Percentiles rank a stretch among this genome's conserved stretches.
phyloP scores from a whole-genome alignment of 1,140 invertebrate genomes.

The Pachyrhynchus sulphureomaculatus region DNA sequence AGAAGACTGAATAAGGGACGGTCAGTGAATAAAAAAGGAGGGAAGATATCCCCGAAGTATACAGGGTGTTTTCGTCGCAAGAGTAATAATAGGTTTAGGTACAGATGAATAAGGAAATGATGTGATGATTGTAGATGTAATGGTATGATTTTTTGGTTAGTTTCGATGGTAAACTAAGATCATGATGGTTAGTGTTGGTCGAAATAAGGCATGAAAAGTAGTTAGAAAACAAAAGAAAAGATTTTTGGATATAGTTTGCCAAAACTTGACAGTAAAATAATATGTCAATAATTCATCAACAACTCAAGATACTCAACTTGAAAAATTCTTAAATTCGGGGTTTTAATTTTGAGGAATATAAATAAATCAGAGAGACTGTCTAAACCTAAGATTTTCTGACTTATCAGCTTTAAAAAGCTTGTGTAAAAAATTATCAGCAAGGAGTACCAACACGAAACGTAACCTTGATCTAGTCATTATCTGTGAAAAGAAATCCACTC shows the following conservation, averaged over 20 bases:
- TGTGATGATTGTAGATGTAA: neutral
- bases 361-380: too few relatives aligned
- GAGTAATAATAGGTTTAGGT: neutral
- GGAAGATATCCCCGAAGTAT: neutral
- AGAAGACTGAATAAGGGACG: conserved; percentile 25
- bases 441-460: too few relatives aligned
- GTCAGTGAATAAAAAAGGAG: neutral
- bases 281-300: too few relatives aligned
- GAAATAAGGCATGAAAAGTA: neutral
- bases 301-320: too few relatives aligned
- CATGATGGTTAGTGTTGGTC: neutral
- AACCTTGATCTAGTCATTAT: conserved; percentile 2
- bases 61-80: neutral
- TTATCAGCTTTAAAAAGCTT: too few relatives aligned
- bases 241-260: neutral
- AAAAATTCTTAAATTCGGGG: too few relatives aligned
- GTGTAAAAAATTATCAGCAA: too few relatives aligned
- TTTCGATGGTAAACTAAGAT: neutral
- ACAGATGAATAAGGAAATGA: neutral
- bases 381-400: too few relatives aligned
- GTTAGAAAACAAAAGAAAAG: neutral
- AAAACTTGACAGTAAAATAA: neutral
- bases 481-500: neutral
- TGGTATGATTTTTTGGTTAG: neutral
- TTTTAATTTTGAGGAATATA: too few relatives aligned